phyloP scores from a whole-genome alignment of 2,113 vertebrate genomes.

The Pedionomus torquatus region DNA sequence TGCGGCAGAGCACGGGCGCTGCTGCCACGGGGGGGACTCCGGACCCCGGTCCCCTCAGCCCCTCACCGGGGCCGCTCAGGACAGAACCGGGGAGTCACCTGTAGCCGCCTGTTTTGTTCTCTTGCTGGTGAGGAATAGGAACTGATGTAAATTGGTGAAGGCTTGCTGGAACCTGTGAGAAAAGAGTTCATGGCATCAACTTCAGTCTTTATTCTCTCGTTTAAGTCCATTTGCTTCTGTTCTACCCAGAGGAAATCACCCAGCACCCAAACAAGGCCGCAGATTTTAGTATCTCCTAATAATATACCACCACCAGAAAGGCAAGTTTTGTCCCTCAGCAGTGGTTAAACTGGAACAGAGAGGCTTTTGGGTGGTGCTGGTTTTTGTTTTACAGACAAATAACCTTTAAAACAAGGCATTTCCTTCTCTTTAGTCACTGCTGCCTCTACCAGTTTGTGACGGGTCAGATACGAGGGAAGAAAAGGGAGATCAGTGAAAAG shows the following conservation, averaged over 20 bases:
- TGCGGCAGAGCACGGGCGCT: no score
- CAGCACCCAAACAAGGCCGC: background rate
- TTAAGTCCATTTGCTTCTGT: background rate
- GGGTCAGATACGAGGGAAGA: background rate
- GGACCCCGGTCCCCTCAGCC: background rate
- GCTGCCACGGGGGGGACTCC: no score
- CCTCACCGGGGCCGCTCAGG: no score
- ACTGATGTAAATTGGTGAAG: conserved; percentile 94
- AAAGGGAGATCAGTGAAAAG: background rate
- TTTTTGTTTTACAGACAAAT: conserved; percentile 26
- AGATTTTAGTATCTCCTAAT: background rate
- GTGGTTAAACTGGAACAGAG: background rate
- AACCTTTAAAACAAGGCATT: conserved; percentile 11
- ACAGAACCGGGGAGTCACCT: conserved; percentile 79
- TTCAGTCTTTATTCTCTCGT: background rate
- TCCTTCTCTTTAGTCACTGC: background rate
- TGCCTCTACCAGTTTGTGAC: background rate
- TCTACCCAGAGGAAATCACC: background rate
- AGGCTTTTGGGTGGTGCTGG: background rate
- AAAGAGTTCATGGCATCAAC: conserved; percentile 60
- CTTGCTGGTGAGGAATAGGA: conserved; percentile 94
- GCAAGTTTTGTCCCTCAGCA: conserved; percentile 13
- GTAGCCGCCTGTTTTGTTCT: conserved; percentile 90
- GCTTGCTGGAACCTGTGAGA: conserved; percentile 90
- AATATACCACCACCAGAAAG: background rate